phyloP scores from a whole-genome alignment of 2,888 invertebrate species.

The Lasioglossum malachurum region DNA sequence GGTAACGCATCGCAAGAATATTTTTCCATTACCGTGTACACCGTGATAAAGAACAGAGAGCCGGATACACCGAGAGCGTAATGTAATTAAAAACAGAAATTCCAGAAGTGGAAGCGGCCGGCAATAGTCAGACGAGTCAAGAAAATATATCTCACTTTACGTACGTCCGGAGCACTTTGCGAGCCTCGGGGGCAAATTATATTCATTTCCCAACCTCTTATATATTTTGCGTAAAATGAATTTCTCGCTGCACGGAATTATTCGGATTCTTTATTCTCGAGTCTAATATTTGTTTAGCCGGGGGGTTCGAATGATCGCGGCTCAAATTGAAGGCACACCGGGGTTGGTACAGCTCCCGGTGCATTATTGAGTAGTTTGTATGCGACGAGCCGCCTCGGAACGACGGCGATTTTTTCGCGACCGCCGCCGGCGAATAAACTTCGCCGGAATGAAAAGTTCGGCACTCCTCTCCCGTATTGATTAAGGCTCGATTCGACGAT shows the following conservation, averaged over 20 bases:
- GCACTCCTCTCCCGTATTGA: neutral
- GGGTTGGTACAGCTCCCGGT: neutral
- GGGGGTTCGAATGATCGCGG: no score
- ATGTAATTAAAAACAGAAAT: neutral
- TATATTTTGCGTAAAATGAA: neutral
- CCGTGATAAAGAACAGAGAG: neutral
- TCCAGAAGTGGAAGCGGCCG: neutral
- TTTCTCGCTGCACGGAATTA: neutral
- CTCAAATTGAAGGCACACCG: neutral
- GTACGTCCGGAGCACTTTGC: neutral
- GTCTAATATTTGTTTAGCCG: neutral
- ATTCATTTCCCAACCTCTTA: neutral
- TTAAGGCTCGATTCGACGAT: slow-evolving; percentile 14
- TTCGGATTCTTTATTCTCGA: neutral
- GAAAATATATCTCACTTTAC: neutral
- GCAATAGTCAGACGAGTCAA: neutral
- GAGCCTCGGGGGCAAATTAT: neutral
- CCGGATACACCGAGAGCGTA: neutral
- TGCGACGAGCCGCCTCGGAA: neutral
- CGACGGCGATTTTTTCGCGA: slow-evolving; percentile 7
- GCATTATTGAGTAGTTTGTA: slow-evolving; percentile 15
- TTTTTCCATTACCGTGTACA: neutral
- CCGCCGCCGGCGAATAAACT: slow-evolving; percentile 27
- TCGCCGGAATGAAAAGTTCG: neutral
- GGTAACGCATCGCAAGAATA: neutral